Evolutionary conservation across 2,888 invertebrate species (phyloP).

Genomic region (Pteria penguin): DNA sequence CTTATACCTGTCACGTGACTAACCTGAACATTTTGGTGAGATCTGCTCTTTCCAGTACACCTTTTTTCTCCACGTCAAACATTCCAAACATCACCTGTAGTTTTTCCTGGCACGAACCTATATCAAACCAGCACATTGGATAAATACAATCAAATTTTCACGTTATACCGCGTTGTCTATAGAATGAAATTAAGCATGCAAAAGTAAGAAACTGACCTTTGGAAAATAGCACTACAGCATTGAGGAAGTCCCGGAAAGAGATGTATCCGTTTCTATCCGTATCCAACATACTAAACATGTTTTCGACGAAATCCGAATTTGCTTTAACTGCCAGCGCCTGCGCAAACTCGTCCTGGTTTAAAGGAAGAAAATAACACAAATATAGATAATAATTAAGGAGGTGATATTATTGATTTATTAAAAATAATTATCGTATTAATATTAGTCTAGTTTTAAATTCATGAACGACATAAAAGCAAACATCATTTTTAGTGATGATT

Average conservation of each 20-base stretch:
- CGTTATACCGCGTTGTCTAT: no score
- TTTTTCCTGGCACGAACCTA: constrained; percentile 75
- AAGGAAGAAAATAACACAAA: no score
- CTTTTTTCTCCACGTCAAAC: constrained; percentile 74
- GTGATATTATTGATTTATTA: no score
- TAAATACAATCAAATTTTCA: background rate
- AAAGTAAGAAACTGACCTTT: constrained; percentile 79
- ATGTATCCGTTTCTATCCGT: constrained; percentile 84
- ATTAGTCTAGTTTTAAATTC: no score
- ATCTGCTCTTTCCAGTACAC: constrained; percentile 67
- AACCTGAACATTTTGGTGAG: constrained; percentile 75
- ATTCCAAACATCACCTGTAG: constrained; percentile 75
- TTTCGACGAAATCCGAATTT: constrained; percentile 83
- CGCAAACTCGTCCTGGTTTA: constrained; percentile 83
- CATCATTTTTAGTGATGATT: no score
- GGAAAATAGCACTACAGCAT: constrained; percentile 84
- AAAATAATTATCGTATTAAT: no score
- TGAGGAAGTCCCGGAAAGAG: constrained; percentile 84
- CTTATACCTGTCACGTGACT: constrained; percentile 1
- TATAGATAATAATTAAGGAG: no score
- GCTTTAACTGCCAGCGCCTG: constrained; percentile 83
- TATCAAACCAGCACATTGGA: background rate
- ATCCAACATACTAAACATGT: constrained; percentile 84
- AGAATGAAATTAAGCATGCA: no score
- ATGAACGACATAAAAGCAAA: no score